Conservation (phyloP, 2,113 vertebrate species). For the Cichladusa arquata region DNA sequence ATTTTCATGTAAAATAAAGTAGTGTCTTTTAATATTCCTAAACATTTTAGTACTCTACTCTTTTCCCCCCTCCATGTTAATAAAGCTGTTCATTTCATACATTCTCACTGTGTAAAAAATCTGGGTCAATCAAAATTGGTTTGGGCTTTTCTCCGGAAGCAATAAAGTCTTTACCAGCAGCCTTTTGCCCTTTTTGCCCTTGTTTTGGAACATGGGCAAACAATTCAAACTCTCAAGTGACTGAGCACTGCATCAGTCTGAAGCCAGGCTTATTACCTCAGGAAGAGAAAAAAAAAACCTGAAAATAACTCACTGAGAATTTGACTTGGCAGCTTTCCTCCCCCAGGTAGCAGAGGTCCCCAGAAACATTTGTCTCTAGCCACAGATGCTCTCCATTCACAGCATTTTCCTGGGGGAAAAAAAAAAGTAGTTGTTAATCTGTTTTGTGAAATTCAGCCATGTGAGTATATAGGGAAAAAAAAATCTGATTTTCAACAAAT, state of each 20-base stretch:
- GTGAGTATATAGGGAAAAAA: fast-evolving
- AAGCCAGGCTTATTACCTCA: neutral
- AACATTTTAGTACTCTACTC: neutral
- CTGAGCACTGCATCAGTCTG: neutral
- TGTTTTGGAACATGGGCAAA: neutral
- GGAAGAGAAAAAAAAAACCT: neutral
- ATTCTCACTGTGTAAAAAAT: neutral
- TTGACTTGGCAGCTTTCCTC: constrained; percentile 94
- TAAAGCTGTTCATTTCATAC: neutral
- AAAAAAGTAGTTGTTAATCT: neutral
- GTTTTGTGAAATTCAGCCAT: neutral
- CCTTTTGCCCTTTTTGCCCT: neutral
- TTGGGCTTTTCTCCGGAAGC: neutral
- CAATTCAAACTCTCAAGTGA: neutral
- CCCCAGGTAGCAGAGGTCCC: constrained; percentile 95
- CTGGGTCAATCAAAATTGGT: neutral
- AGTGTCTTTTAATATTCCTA: neutral
- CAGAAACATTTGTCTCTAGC: constrained; percentile 98
- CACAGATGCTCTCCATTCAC: constrained; percentile 96
- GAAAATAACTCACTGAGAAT: constrained; percentile 87
- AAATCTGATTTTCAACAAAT: neutral
- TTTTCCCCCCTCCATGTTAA: neutral
- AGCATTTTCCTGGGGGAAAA: constrained; percentile 85
- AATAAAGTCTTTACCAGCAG: neutral
- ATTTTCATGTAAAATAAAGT: neutral